A percentile compares a stretch with the other conserved stretches of the same genome.
Evolutionary conservation across 2,797 vertebrate species (phyloP).

Genomic region (Hippoglossus hippoglossus): DNA sequence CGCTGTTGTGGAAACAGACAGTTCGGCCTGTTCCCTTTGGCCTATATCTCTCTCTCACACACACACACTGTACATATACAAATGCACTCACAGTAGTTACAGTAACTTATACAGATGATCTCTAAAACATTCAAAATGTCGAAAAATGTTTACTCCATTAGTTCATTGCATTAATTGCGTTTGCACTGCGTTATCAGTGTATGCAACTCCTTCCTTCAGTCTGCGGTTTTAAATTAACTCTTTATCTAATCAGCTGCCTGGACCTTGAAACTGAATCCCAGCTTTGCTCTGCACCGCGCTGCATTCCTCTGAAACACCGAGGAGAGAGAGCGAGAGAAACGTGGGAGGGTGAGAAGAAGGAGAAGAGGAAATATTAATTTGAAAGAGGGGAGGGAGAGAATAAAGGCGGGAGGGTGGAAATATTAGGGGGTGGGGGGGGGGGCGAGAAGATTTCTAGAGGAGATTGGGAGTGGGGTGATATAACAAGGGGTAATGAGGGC

Average conservation of each 20-base stretch:
- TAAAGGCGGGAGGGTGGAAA: conserved; percentile 24
- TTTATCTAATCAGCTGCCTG: conserved; percentile 78
- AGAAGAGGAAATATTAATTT: conserved; percentile 8
- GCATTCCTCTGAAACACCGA: conserved; percentile 61
- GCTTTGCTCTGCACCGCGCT: conserved; percentile 17
- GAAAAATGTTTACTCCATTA: background rate
- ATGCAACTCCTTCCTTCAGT: conserved; percentile 51
- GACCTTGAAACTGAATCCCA: conserved; percentile 75
- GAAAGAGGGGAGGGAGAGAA: background rate
- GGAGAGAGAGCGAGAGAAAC: conserved; percentile 13
- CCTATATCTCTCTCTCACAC: conserved; percentile 11
- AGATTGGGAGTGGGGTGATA: conserved; percentile 32
- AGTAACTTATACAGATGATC: background rate
- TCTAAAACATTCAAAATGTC: background rate
- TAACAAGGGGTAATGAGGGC: conserved; percentile 43
- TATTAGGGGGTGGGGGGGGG: conserved; percentile 29
- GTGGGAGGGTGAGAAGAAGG: background rate
- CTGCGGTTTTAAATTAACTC: conserved; percentile 68
- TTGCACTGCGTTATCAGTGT: conserved; percentile 50
- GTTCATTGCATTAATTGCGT: conserved; percentile 29
- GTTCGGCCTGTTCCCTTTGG: conserved; percentile 18
- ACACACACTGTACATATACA: background rate
- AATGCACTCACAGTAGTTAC: background rate
- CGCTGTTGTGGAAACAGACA: conserved; percentile 53
- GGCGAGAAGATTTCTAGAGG: conserved; percentile 29